Evolutionary conservation across 2,888 invertebrate species (phyloP).

Genomic region (Arctia plantaginis): DNA sequence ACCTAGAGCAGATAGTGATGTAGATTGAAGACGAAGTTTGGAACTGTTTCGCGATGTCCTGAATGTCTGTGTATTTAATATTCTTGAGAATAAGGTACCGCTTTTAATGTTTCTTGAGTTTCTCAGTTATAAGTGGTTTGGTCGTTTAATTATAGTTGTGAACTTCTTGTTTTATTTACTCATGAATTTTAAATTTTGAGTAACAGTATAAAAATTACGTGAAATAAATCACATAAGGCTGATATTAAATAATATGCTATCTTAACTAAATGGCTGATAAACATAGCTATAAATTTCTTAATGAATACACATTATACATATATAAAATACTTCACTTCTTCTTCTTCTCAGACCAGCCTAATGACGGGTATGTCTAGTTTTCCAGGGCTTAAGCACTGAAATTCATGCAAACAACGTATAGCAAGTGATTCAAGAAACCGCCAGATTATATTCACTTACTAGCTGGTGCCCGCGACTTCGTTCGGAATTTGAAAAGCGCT

Average conservation of each 20-base stretch:
- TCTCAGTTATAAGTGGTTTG: not conserved
- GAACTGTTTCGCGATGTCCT: slow-evolving; percentile 47
- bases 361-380: no score
- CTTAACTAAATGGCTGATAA: no score
- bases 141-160: not conserved
- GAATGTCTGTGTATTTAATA: slow-evolving; percentile 32
- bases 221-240: no score
- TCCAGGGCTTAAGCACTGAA: not conserved
- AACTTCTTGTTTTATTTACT: not conserved
- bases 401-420: not conserved
- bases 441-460: no score
- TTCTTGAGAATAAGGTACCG: slow-evolving; percentile 46
- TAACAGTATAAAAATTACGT: not conserved
- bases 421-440: not conserved
- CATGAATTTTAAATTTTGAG: not conserved
- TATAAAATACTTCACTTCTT: no score
- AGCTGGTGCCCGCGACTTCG: no score
- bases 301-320: no score
- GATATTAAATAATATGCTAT: no score
- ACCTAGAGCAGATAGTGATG: slow-evolving; percentile 37
- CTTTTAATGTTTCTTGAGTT: slow-evolving; percentile 45
- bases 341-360: no score
- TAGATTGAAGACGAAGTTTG: slow-evolving; percentile 43
- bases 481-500: no score
- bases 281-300: no score